These are phyloP conservation scores for Drosophila tanythrix DNA, from an alignment of 2,888 invertebrate species.

Conservation along the genomic window DNA sequence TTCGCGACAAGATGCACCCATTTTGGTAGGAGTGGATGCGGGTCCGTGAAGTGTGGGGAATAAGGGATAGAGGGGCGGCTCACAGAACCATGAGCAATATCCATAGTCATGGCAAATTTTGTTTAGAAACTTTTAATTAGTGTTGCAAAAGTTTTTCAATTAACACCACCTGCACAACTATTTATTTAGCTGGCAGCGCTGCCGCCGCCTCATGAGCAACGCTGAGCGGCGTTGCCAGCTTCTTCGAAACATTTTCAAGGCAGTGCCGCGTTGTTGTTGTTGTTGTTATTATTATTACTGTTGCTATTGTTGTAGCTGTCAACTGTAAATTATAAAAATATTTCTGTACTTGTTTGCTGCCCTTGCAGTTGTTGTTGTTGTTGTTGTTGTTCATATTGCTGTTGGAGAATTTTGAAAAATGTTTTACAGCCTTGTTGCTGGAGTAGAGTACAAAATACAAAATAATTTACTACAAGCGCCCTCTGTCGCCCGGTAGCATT, in stretches of 20 bases:
- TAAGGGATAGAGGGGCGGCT: neutral
- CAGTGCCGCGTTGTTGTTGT: neutral
- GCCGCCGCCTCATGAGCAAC: slow-evolving; percentile 22
- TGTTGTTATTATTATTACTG: slow-evolving; percentile 13
- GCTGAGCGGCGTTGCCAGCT: slow-evolving; percentile 32
- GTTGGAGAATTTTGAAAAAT: slow-evolving; percentile 41
- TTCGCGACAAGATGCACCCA: slow-evolving; percentile 18
- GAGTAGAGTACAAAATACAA: slow-evolving; percentile 29
- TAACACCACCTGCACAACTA: slow-evolving; percentile 84
- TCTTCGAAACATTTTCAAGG: slow-evolving; percentile 63
- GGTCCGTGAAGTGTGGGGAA: no score
- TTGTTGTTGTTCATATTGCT: slow-evolving; percentile 21
- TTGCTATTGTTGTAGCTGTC: slow-evolving; percentile 64
- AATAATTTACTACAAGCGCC: slow-evolving; percentile 60
- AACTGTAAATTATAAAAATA: slow-evolving; percentile 80
- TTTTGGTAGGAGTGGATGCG: rapidly evolving
- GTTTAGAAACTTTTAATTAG: slow-evolving; percentile 84
- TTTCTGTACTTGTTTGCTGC: slow-evolving; percentile 49
- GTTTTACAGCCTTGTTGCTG: slow-evolving; percentile 22
- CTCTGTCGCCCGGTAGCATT: slow-evolving; percentile 30
- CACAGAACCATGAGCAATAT: slow-evolving; percentile 27
- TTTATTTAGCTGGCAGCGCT: slow-evolving; percentile 76
- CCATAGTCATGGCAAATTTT: slow-evolving; percentile 75
- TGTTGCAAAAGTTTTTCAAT: slow-evolving; percentile 83
- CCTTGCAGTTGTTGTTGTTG: slow-evolving; percentile 22